Base-by-base conservation (phyloP, 2,797 vertebrate genomes). In the Argentina silus region DNA sequence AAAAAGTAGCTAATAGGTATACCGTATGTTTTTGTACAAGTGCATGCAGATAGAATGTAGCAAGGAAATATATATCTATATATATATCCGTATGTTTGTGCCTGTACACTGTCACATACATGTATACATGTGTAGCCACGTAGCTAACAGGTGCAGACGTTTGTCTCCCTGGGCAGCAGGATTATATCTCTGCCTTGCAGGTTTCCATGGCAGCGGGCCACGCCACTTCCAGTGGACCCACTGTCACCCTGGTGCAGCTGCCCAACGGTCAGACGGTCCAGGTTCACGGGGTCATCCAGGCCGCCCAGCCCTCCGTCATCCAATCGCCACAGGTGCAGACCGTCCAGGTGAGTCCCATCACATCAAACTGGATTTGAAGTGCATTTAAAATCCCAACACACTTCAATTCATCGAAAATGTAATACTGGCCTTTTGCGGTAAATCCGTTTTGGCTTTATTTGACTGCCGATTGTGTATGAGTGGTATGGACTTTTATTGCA, bases 251-350 rank as follows among this genome's bases (percentile, higher is more conserved):
- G 88, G 97, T 98, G 42, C 97, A 98, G 87, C 94, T 98, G 85
- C 97, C 97, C 76, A 98, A 98, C 42, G 97, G 97, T 81, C 97
- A 98, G 90, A 98, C 97, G 0, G 96, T 98, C 74, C 97, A 98
- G 92, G 97, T 98, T 60, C 97, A 98, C 43, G 96, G 97, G 45
- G 97, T 98, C 83, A 98, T 98, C 91, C 97, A 98, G 91, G 95
- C 96, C 21, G 96, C 97, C 43, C 97, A 98, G 87, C 96, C 97
- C 0, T 98, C 97, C 71, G 97, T 98, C 72, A 98, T 98, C 90
- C 97, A 98, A 88, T 98, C 97, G 73, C 97, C 97, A 77, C 97
- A 99, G 85, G 93, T 98, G 86, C 97, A 99, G 83, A 94, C 97
- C 63, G 96, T 98, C 71, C 97, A 99, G 95, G 97, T 98, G 89